These are phyloP conservation scores for Characodon lateralis DNA, from an alignment of 2,797 vertebrate genomes.

Conservation along the genomic window DNA sequence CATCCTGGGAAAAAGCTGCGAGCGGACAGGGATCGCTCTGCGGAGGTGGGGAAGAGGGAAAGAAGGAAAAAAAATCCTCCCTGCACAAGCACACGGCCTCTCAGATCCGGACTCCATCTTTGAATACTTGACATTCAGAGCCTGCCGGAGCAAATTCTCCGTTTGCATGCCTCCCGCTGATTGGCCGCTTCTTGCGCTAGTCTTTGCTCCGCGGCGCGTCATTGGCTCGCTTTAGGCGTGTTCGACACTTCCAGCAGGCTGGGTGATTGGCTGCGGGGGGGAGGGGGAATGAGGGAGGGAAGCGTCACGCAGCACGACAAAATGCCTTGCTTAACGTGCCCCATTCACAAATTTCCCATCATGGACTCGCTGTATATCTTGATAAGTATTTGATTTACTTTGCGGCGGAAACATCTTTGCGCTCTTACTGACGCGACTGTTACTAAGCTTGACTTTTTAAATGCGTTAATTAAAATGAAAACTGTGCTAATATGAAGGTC, in stretches of 20 bases:
- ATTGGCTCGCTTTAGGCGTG: constrained; percentile 86
- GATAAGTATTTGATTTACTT: constrained; percentile 54
- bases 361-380: constrained; percentile 39
- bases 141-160: constrained; percentile 85
- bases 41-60: not conserved
- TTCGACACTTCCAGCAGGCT: constrained; percentile 80
- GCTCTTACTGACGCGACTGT: constrained; percentile 2
- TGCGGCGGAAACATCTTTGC: constrained; percentile 31
- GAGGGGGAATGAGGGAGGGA: not conserved
- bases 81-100: constrained; percentile 88
- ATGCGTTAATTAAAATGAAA: not conserved
- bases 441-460: constrained; percentile 12
- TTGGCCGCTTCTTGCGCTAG: constrained; percentile 89
- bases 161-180: constrained; percentile 85
- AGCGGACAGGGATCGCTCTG: constrained; percentile 20
- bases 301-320: constrained; percentile 85
- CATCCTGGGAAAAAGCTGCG: constrained; percentile 33
- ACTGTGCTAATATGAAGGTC: constrained; percentile 6
- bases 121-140: constrained; percentile 98
- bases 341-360: constrained; percentile 93
- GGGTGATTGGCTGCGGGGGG: constrained; percentile 78
- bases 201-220: constrained; percentile 77
- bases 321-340: constrained; percentile 82
- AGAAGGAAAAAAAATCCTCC: constrained; percentile 60
- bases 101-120: constrained; percentile 96